phyloP scores from a whole-genome alignment of 2,113 vertebrate genomes.

The Bettongia penicillata region DNA sequence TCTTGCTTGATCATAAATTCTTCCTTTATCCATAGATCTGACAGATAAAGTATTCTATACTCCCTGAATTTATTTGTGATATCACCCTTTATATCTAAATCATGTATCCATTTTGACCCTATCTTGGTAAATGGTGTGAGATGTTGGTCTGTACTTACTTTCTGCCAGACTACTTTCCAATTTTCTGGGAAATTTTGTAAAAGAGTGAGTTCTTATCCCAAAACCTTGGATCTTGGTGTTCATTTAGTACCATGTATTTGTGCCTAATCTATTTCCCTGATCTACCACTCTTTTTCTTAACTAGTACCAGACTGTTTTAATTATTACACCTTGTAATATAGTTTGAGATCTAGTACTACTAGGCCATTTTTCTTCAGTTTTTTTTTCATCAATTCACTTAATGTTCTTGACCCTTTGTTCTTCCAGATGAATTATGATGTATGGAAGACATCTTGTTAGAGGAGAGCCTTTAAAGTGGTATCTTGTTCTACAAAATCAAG shows the following conservation, averaged over 20 bases:
- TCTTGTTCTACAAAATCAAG: not conserved
- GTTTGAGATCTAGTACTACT: not conserved
- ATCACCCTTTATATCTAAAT: not conserved
- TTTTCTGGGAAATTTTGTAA: too few species aligned
- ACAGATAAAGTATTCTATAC: too few species aligned
- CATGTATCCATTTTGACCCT: not conserved
- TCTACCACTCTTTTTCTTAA: not conserved
- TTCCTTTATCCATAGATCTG: too few species aligned
- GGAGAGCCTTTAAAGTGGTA: not conserved
- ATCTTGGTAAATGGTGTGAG: too few species aligned
- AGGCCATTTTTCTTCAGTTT: not conserved
- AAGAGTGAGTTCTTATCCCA: too few species aligned
- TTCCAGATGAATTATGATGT: not conserved
- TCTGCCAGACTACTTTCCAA: too few species aligned
- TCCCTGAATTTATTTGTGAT: not conserved
- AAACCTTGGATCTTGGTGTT: too few species aligned
- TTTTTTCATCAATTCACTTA: not conserved
- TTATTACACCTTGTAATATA: not conserved
- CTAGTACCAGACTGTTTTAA: not conserved
- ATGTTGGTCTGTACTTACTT: too few species aligned
- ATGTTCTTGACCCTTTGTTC: too few species aligned
- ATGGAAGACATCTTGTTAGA: not conserved
- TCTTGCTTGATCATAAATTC: not conserved
- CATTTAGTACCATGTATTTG: too few species aligned
- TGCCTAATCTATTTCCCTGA: too few species aligned